Conservation (phyloP, 2,888 invertebrate genomes). For the Campoplex capitator region DNA sequence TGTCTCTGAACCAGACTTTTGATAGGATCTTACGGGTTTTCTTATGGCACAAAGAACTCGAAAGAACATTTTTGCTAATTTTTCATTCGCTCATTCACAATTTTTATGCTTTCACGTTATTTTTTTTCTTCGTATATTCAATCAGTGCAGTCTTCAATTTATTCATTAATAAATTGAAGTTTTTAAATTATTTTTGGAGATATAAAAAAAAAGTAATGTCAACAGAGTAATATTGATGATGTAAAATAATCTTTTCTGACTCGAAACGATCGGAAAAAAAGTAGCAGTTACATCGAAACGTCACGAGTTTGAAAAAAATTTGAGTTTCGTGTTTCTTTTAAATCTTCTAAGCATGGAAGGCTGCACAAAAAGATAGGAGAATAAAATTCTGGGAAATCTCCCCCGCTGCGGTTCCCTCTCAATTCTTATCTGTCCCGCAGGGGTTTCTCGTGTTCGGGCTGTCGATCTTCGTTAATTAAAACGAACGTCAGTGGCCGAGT, state of each 20-base stretch:
- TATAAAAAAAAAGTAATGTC: not conserved
- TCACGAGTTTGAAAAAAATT: not conserved
- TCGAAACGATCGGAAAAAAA: not conserved
- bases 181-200: not conserved
- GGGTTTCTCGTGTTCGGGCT: constrained; percentile 57
- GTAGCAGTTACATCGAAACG: not conserved
- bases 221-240: not conserved
- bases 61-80: not conserved
- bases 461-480: constrained; percentile 77
- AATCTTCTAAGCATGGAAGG: constrained; percentile 47
- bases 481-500: constrained; percentile 55
- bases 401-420: constrained; percentile 56
- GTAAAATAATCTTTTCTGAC: not conserved
- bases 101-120: too few relatives aligned
- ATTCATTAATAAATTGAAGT: too few relatives aligned
- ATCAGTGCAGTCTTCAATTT: too few relatives aligned
- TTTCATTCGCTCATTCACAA: not conserved
- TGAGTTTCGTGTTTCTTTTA: constrained; percentile 9
- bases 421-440: constrained; percentile 63
- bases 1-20: constrained; percentile 41
- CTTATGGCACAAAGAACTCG: constrained; percentile 6
- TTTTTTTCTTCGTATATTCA: too few relatives aligned
- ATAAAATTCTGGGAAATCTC: constrained; percentile 10
- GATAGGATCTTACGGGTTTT: constrained; percentile 36
- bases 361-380: constrained; percentile 65